Conservation (phyloP, 2,888 invertebrate genomes). For the Myopa tessellatipennis region DNA sequence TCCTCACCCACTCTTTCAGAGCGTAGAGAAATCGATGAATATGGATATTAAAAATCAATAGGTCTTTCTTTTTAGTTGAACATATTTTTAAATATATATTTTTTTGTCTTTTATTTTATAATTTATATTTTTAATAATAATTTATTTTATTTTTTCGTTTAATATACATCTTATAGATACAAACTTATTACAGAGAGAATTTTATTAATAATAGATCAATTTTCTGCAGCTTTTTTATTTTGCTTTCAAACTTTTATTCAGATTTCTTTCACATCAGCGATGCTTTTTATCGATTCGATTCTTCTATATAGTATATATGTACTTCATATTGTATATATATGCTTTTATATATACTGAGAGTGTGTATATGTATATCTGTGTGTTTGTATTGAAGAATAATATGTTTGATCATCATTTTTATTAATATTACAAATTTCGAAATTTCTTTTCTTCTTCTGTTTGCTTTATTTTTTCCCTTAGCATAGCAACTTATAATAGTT, state of each 20-base stretch:
- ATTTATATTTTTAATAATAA: constrained; percentile 40
- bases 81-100: constrained; percentile 47
- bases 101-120: constrained; percentile 39
- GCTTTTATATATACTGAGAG: constrained; percentile 16
- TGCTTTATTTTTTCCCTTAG: constrained; percentile 16
- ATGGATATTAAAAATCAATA: neutral
- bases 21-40: neutral
- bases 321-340: constrained; percentile 29
- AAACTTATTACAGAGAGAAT: constrained; percentile 30
- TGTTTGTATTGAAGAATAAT: constrained; percentile 15
- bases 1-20: too few species aligned
- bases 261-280: neutral
- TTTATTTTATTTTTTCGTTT: constrained; percentile 28
- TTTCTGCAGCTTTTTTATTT: neutral
- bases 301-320: constrained; percentile 23
- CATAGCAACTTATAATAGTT: constrained; percentile 27
- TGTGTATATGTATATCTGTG: constrained; percentile 26
- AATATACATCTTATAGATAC: constrained; percentile 44
- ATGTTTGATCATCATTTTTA: constrained; percentile 18
- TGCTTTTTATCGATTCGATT: constrained; percentile 7
- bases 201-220: constrained; percentile 5
- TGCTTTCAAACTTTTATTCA: neutral
- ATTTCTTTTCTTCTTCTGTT: neutral
- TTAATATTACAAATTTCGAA: constrained; percentile 20
- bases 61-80: constrained; percentile 35